Percentiles rank a stretch among this genome's conserved stretches.
phyloP scores from a whole-genome alignment of 2,888 invertebrate genomes.

The Phengaris alcon region DNA sequence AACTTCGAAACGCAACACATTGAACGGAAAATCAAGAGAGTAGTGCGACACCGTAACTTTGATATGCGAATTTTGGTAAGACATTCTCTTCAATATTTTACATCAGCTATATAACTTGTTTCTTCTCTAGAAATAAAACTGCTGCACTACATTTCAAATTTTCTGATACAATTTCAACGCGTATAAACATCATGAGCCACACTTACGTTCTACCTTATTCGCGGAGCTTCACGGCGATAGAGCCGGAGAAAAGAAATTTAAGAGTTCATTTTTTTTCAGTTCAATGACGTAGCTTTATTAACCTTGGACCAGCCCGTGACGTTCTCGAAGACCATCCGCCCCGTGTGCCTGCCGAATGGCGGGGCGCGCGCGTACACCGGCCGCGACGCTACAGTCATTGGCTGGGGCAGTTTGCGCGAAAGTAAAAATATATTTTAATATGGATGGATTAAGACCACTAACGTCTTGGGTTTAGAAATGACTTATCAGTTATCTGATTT shows the following conservation, averaged over 20 bases:
- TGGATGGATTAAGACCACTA: no score
- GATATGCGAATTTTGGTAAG: slow-evolving; percentile 88
- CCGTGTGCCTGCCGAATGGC: slow-evolving; percentile 85
- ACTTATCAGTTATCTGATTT: no score
- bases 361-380: slow-evolving; percentile 82
- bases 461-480: no score
- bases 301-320: slow-evolving; percentile 87
- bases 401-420: slow-evolving; percentile 92
- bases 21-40: slow-evolving; percentile 88
- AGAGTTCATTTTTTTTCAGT: slow-evolving; percentile 67
- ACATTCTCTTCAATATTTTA: slow-evolving; percentile 19
- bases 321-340: slow-evolving; percentile 85
- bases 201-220: no score
- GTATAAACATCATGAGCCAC: no score
- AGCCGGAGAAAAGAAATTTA: no score
- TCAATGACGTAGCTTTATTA: slow-evolving; percentile 90
- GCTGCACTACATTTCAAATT: no score
- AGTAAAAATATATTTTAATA: slow-evolving; percentile 70
- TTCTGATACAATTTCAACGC: no score
- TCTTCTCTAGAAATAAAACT: no score
- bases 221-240: no score
- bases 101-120: no score
- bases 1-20: slow-evolving; percentile 87
- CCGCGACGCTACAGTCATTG: slow-evolving; percentile 88
- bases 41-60: slow-evolving; percentile 91